Evolutionary conservation across 2,113 vertebrate genomes (phyloP), one percentile per base, ranked within the genome.

Genomic region (Vicugna pacos): DNA sequence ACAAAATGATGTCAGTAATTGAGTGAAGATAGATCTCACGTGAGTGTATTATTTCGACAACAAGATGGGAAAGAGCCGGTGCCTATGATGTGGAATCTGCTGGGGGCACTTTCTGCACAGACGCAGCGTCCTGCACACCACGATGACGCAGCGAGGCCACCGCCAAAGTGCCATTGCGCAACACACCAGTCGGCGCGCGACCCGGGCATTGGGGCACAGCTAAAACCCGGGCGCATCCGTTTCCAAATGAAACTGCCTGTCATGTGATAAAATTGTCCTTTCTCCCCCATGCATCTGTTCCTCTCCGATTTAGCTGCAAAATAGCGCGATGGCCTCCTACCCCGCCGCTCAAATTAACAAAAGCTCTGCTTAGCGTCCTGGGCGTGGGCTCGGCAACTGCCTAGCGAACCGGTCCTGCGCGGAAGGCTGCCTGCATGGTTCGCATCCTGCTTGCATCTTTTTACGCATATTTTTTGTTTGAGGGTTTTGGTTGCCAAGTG

Each of bases 1-100:
- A 97, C 94, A 93, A 97, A 98, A 97, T 98, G 96, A 96, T 96
- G 82, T 94, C 96, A 94, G 95, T 97, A 98, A 98, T 98, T 98
- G 98, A 97, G 96, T 96, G 97, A 97, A 97, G 97, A 98, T 96
- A 72, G 96, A 97, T 97, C 92, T 96, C 97, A 95, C 32, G 22
- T 91, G 98, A 97, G 96, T 97, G 69, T 89, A 62, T 35, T 54
- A 91, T 98, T 94, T 97, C 95, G 1, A 3, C 91, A 96, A 92
- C 93, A 92, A 79, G 24, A 56, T 87, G 79, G 95, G 93, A 13
- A 32, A 46, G 69, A 77, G 54, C 82, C 24, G 54, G 93, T 14
- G 50, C 85, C 82, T 38, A 89, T 13, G 97, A 92, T 16, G 91
- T 14, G 58, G 95, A 89, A 76, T 89, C 26, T 10, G 58, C 67